phyloP scores from a whole-genome alignment of 2,797 vertebrate species.

The Cetoscarus ocellatus region DNA sequence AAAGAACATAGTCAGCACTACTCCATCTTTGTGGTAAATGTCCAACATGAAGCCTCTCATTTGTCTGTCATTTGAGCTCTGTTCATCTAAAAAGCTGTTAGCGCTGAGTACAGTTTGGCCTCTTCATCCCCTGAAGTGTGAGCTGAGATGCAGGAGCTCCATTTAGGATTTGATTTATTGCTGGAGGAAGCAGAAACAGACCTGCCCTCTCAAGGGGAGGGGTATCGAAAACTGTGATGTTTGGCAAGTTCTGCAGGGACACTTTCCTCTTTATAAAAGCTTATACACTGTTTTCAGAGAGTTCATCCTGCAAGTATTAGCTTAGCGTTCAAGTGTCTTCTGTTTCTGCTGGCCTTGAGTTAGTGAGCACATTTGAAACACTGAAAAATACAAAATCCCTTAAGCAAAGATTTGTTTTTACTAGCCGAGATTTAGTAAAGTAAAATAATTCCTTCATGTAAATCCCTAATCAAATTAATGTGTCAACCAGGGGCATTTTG shows the following conservation, averaged over 20 bases:
- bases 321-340: constrained; percentile 9
- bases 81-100: constrained; percentile 45
- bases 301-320: constrained; percentile 13
- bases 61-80: constrained; percentile 19
- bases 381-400: neutral
- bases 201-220: constrained; percentile 63
- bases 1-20: constrained; percentile 14
- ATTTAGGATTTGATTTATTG: constrained; percentile 84
- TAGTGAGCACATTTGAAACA: constrained; percentile 8
- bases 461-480: neutral
- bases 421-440: neutral
- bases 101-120: constrained; percentile 28
- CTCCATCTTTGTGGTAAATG: constrained; percentile 8
- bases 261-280: constrained; percentile 65
- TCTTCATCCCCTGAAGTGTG: constrained; percentile 47
- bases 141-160: constrained; percentile 59
- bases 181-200: constrained; percentile 78
- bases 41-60: constrained; percentile 4
- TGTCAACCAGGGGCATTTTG: neutral
- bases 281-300: constrained; percentile 47
- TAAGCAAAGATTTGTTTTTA: no score
- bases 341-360: constrained; percentile 9
- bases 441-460: constrained; percentile 1
- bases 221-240: constrained; percentile 71
- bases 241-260: constrained; percentile 72